phyloP scores from a whole-genome alignment of 2,888 invertebrate species.

The Embidobia sp. region DNA sequence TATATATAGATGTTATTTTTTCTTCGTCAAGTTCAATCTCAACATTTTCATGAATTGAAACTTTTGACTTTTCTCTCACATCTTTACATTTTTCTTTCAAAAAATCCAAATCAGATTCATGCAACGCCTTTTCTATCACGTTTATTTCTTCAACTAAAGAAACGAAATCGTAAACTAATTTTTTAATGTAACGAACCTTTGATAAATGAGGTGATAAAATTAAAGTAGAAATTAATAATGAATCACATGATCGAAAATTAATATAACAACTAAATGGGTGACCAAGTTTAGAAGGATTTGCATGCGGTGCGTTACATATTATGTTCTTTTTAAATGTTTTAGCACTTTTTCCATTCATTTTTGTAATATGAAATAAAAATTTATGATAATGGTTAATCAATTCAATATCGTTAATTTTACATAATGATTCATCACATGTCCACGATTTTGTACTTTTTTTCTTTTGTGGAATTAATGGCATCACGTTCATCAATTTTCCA shows the following conservation, averaged over 20 bases:
- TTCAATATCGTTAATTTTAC: too few relatives aligned
- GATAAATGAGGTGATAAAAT: neutral
- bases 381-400: too few relatives aligned
- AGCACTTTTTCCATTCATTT: too few relatives aligned
- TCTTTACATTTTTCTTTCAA: neutral
- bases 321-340: too few relatives aligned
- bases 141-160: neutral
- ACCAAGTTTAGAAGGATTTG: neutral
- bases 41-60: neutral
- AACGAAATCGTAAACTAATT: constrained; percentile 14
- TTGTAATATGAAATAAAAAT: too few relatives aligned
- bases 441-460: too few relatives aligned
- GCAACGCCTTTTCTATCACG: neutral
- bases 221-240: constrained; percentile 58
- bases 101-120: neutral
- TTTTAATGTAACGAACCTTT: constrained; percentile 58
- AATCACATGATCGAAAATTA: constrained; percentile 45
- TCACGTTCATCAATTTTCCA: too few relatives aligned
- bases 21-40: constrained; percentile 58
- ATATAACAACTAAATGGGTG: constrained; percentile 31
- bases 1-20: constrained; percentile 31
- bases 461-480: too few relatives aligned
- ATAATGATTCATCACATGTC: too few relatives aligned
- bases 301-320: neutral
- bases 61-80: neutral